Conservation (phyloP, 2,113 vertebrate genomes). For the Sebastes fasciatus region DNA sequence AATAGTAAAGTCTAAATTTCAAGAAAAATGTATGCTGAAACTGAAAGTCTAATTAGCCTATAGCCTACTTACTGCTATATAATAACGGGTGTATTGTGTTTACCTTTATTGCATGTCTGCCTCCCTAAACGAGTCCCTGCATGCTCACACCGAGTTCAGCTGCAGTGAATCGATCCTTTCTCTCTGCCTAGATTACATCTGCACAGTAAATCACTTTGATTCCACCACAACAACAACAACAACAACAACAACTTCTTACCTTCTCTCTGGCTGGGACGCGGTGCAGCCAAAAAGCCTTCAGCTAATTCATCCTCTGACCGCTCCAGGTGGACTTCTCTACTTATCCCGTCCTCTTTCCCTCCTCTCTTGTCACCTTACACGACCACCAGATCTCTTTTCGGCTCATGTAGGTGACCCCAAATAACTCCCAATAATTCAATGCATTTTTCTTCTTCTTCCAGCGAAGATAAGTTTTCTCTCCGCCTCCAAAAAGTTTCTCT, state of each 20-base stretch:
- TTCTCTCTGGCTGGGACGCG: slow-evolving; percentile 61
- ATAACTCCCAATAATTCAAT: slow-evolving; percentile 44
- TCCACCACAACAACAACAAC: neutral
- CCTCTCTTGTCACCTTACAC: slow-evolving; percentile 41
- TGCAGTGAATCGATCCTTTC: slow-evolving; percentile 40
- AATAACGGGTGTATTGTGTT: slow-evolving; percentile 55
- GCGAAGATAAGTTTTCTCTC: slow-evolving; percentile 66
- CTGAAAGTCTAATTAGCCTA: neutral
- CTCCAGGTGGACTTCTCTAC: slow-evolving; percentile 66
- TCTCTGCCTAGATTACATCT: slow-evolving; percentile 12
- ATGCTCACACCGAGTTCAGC: slow-evolving; percentile 57
- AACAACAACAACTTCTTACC: slow-evolving; percentile 63
- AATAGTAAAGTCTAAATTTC: neutral
- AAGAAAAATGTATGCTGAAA: neutral
- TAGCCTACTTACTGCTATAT: neutral
- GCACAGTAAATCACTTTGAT: slow-evolving; percentile 13
- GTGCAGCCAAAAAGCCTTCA: slow-evolving; percentile 49
- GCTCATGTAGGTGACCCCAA: slow-evolving; percentile 32
- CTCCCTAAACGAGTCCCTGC: slow-evolving; percentile 76
- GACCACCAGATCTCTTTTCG: slow-evolving; percentile 14
- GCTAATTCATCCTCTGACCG: slow-evolving; percentile 78
- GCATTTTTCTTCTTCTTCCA: slow-evolving; percentile 58
- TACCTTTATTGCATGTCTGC: slow-evolving; percentile 67
- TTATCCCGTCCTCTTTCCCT: slow-evolving; percentile 29
- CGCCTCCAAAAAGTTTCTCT: slow-evolving; percentile 64